These are phyloP conservation scores for Melanocharis versteri DNA, from an alignment of 2,113 vertebrate species.

Conservation along the genomic window DNA sequence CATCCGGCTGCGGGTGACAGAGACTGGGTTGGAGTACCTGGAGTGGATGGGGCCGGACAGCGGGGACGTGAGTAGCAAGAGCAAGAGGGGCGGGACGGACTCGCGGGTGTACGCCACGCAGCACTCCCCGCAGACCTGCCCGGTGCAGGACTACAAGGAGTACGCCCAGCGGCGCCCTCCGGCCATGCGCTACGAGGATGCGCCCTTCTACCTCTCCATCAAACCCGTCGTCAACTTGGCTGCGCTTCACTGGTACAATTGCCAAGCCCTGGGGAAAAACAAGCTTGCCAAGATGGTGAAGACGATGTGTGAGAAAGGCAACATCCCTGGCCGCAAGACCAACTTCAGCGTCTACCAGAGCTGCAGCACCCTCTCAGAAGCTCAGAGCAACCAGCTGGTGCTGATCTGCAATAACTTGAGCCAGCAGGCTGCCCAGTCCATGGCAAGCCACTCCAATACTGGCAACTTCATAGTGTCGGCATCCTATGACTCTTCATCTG, in stretches of 20 bases:
- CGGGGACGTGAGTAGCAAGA: conserved; percentile 71
- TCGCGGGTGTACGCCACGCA: conserved; percentile 81
- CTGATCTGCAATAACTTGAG: conserved; percentile 84
- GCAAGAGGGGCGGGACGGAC: conserved; percentile 77
- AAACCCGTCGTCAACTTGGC: conserved; percentile 83
- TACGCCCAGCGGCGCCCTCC: conserved; percentile 82
- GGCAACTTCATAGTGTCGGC: conserved; percentile 82
- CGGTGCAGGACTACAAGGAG: conserved; percentile 85
- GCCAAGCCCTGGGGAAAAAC: conserved; percentile 85
- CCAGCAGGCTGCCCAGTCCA: conserved; percentile 81
- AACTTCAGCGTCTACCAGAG: conserved; percentile 88
- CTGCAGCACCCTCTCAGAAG: conserved; percentile 83
- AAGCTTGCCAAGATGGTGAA: conserved; percentile 88
- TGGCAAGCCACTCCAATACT: conserved; percentile 72
- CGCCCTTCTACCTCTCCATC: conserved; percentile 84
- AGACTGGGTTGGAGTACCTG: conserved; percentile 80
- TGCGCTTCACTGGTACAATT: conserved; percentile 84
- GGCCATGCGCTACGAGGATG: conserved; percentile 82
- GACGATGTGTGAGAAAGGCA: conserved; percentile 86
- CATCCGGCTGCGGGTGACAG: conserved; percentile 78
- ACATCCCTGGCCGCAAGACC: conserved; percentile 83
- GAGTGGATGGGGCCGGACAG: conserved; percentile 84
- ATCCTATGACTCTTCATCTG: conserved; percentile 83
- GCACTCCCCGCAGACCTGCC: conserved; percentile 82
- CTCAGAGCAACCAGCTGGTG: conserved; percentile 85